Conservation (phyloP, 2,797 vertebrate species). For the Cheirogaleus major region DNA sequence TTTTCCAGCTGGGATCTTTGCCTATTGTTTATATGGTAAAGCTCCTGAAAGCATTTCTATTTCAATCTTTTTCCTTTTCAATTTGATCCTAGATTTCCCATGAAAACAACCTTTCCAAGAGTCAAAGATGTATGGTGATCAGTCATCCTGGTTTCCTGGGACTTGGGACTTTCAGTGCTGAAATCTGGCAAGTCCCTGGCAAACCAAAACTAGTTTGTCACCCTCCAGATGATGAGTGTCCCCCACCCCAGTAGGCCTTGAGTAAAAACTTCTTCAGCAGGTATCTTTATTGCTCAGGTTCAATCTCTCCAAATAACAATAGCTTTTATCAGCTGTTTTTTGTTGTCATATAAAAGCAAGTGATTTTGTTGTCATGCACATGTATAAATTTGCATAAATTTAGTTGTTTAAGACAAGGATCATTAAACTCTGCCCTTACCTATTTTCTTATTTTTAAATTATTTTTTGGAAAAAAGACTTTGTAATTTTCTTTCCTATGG, state of each 20-base stretch:
- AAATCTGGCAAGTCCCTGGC: background rate
- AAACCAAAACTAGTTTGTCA: background rate
- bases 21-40: slow-evolving; percentile 13
- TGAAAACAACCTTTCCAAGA: background rate
- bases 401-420: background rate
- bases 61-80: slow-evolving; percentile 3
- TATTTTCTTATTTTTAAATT: slow-evolving; percentile 20
- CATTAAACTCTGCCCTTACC: background rate
- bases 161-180: background rate
- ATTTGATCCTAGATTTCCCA: background rate
- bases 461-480: background rate
- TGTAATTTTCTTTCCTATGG: slow-evolving; percentile 9
- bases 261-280: background rate
- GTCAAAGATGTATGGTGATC: background rate
- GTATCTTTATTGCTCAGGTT: background rate
- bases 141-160: background rate
- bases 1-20: background rate
- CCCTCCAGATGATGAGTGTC: too few species aligned
- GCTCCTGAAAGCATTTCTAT: slow-evolving; percentile 42
- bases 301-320: background rate
- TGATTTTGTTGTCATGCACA: background rate
- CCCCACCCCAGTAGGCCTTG: background rate
- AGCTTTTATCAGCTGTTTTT: background rate
- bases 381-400: background rate
- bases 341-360: background rate